Evolutionary conservation across 37 sponge, comb jelly and placozoan genomes (phyloP).

Genomic region (Halisarca cf. caerulea): DNA sequence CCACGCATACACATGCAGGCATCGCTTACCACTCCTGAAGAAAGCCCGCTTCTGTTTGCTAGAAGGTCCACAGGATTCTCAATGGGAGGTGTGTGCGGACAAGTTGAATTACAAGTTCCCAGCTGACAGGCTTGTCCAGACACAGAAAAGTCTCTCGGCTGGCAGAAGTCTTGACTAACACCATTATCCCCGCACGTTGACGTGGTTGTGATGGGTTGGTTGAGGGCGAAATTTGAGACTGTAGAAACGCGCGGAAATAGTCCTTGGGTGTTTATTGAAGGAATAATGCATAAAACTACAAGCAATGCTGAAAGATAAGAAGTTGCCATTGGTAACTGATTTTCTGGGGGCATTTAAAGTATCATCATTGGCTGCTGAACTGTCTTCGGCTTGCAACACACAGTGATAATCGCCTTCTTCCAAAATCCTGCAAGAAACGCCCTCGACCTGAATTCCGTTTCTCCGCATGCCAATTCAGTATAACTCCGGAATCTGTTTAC

Average conservation of each 20-base stretch:
- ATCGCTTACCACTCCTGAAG: slow-evolving; percentile 56
- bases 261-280: not conserved
- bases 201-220: slow-evolving; percentile 4
- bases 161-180: not conserved
- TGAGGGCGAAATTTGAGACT: slow-evolving; percentile 1
- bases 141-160: not conserved
- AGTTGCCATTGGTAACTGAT: too few species aligned
- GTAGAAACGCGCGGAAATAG: slow-evolving; percentile 22
- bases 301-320: too few species aligned
- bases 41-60: not conserved
- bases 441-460: too few species aligned
- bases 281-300: too few species aligned
- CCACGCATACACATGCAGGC: too few species aligned
- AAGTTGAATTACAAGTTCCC: slow-evolving; percentile 58
- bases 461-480: too few species aligned
- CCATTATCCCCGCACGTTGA: slow-evolving; percentile 25
- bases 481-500: too few species aligned
- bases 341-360: too few species aligned
- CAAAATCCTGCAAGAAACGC: too few species aligned
- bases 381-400: too few species aligned
- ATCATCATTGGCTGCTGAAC: too few species aligned
- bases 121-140: not conserved
- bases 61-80: slow-evolving; percentile 36
- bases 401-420: too few species aligned
- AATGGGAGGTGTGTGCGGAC: slow-evolving; percentile 43